Conservation (phyloP, 2,113 vertebrate species). For the Myrmecobius fasciatus region DNA sequence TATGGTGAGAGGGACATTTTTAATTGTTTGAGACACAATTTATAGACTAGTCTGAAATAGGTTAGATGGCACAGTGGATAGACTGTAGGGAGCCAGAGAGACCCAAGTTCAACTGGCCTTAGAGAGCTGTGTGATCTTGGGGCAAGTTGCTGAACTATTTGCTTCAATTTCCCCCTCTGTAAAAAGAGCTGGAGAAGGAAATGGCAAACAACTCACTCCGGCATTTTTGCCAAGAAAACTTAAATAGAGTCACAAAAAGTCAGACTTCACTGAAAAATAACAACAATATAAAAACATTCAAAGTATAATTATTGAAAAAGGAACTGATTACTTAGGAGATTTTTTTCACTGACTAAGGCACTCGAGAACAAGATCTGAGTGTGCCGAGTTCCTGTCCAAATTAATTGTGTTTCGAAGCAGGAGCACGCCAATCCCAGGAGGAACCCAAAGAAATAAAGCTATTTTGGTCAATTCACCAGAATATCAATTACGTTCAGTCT, state of each 20-base stretch:
- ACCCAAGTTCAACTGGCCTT: background rate
- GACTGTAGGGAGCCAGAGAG: background rate
- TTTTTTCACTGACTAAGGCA: slow-evolving; percentile 5
- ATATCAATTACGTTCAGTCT: background rate
- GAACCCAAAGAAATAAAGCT: background rate
- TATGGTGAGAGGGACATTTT: background rate
- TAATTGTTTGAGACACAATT: slow-evolving; percentile 24
- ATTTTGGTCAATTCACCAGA: slow-evolving; percentile 23
- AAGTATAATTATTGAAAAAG: slow-evolving; percentile 32
- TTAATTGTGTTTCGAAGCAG: slow-evolving; percentile 19
- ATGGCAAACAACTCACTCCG: background rate
- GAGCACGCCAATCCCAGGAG: background rate
- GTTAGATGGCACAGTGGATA: background rate
- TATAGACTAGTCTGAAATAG: slow-evolving; percentile 20
- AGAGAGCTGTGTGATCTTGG: background rate
- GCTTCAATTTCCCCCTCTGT: background rate
- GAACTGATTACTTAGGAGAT: background rate
- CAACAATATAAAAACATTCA: background rate
- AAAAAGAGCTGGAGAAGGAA: background rate
- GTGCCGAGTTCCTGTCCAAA: background rate
- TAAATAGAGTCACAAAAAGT: background rate
- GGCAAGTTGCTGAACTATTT: background rate
- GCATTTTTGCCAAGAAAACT: background rate
- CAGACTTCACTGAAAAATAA: too few species aligned
- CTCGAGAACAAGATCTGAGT: background rate